These are phyloP conservation scores for Actinostola sp. DNA, from an alignment of 92 coral and sea anemone species.

Conservation along the genomic window DNA sequence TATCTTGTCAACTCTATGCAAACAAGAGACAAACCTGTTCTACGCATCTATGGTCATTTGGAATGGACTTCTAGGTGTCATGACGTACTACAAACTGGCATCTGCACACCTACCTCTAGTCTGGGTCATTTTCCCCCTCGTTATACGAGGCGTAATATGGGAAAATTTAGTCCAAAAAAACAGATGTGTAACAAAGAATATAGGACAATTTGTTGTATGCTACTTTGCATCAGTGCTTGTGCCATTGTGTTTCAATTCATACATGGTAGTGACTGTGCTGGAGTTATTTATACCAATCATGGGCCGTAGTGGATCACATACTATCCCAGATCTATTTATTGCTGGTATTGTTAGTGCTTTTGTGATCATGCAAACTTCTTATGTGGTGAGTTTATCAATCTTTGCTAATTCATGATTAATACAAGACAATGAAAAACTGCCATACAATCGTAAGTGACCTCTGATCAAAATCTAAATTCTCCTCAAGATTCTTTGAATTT, in stretches of 20 bases:
- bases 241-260: conserved; percentile 70
- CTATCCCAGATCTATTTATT: conserved; percentile 82
- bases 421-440: too few relatives aligned
- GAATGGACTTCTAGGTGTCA: conserved; percentile 70
- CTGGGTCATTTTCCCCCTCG: conserved; percentile 73
- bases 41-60: conserved; percentile 79
- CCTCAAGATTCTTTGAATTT: too few relatives aligned
- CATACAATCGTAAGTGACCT: too few relatives aligned
- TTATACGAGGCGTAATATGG: conserved; percentile 78
- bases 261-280: conserved; percentile 46
- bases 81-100: conserved; percentile 81
- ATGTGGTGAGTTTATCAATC: conserved; percentile 73
- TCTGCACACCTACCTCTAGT: conserved; percentile 89
- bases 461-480: too few relatives aligned
- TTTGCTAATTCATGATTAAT: too few relatives aligned
- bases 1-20: conserved; percentile 13
- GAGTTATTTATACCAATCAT: conserved; percentile 86
- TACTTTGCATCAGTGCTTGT: conserved; percentile 52
- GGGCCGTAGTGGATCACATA: conserved; percentile 84
- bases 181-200: conserved; percentile 11
- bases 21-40: conserved; percentile 74
- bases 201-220: conserved; percentile 40
- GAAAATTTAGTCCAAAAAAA: conserved; percentile 60
- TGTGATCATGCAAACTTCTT: conserved; percentile 69
- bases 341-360: conserved; percentile 63